phyloP scores from a whole-genome alignment of 2,113 vertebrate genomes.

The Catagonus wagneri region DNA sequence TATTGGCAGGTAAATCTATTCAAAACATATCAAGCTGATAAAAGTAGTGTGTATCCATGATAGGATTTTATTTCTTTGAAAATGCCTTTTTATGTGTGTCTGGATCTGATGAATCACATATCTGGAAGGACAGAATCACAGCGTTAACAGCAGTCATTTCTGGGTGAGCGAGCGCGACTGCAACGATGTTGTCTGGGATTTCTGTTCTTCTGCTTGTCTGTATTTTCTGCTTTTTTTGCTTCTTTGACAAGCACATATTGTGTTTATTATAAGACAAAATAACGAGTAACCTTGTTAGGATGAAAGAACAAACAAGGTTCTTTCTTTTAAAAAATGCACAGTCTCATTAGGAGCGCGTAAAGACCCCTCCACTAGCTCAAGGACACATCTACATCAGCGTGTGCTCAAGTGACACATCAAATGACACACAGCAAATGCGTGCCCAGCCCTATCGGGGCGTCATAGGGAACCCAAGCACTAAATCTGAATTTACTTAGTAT shows the following conservation, averaged over 20 bases:
- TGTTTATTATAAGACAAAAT: constrained; percentile 57
- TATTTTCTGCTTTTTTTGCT: constrained; percentile 28
- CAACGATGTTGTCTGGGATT: neutral
- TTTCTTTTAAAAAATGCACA: neutral
- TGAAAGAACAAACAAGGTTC: neutral
- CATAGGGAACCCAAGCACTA: neutral
- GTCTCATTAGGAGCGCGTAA: neutral
- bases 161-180: neutral
- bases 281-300: constrained; percentile 46
- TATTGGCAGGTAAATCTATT: constrained; percentile 2
- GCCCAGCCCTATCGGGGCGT: neutral
- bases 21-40: neutral
- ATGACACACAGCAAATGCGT: neutral
- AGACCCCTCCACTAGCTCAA: neutral
- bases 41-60: neutral
- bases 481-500: neutral
- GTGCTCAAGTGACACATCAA: neutral
- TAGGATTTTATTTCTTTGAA: constrained; percentile 55
- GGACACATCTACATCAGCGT: constrained; percentile 9
- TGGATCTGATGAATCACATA: neutral
- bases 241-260: constrained; percentile 46
- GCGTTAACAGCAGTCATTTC: neutral
- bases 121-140: neutral
- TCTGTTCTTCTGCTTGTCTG: neutral
- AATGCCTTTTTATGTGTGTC: neutral